phyloP scores from a whole-genome alignment of 2,113 vertebrate species.

The Clupea harengus region DNA sequence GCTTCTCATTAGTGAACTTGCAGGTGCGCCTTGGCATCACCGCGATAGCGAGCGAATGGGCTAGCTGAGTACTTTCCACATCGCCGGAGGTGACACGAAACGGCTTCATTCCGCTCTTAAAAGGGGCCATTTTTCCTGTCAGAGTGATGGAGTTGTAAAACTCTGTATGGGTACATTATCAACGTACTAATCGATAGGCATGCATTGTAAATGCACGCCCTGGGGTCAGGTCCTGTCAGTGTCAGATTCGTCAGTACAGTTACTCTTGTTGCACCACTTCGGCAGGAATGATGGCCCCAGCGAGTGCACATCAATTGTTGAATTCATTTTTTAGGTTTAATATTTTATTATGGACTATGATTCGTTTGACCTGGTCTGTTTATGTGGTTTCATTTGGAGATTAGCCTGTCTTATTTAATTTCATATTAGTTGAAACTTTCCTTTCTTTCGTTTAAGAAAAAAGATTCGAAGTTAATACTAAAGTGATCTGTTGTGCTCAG shows the following conservation, averaged over 20 bases:
- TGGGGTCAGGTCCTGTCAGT: constrained; percentile 8
- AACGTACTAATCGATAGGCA: constrained; percentile 59
- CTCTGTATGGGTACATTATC: constrained; percentile 54
- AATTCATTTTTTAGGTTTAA: not conserved
- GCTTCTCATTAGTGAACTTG: not conserved
- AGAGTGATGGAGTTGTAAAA: constrained; percentile 48
- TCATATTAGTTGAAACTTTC: not conserved
- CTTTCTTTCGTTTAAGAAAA: not conserved
- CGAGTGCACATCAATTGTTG: too few relatives aligned
- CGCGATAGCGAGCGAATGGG: not conserved
- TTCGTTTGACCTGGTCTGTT: not conserved
- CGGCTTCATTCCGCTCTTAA: constrained; percentile 47
- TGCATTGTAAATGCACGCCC: constrained; percentile 35
- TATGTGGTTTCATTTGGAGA: too few relatives aligned
- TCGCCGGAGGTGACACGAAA: constrained; percentile 45
- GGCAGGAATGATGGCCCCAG: too few relatives aligned
- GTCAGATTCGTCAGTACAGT: not conserved
- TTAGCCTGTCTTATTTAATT: not conserved
- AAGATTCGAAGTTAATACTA: not conserved
- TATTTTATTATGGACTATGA: not conserved
- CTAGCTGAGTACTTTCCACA: not conserved
- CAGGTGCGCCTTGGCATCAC: not conserved
- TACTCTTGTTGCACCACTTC: not conserved
- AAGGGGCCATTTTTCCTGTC: constrained; percentile 54
- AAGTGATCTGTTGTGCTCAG: constrained; percentile 33